These are phyloP conservation scores for Chaetodon trifasciatus DNA, from an alignment of 2,797 vertebrate species.

Conservation along the genomic window DNA sequence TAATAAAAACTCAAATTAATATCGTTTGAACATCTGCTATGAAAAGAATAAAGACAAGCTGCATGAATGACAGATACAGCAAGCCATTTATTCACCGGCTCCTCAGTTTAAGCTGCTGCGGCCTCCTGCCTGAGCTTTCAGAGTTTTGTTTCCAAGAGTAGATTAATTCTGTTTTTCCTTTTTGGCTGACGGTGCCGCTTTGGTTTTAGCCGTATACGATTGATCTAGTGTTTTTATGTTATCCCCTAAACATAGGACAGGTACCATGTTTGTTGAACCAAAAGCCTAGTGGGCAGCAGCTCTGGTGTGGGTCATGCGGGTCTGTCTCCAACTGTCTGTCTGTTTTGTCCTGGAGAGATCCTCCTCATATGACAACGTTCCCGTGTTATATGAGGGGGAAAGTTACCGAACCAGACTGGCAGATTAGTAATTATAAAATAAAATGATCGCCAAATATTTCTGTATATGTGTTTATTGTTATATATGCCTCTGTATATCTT, in stretches of 20 bases:
- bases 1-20: not conserved
- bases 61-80: not conserved
- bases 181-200: not conserved
- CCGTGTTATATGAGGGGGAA: not conserved
- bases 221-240: constrained; percentile 60
- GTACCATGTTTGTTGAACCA: constrained; percentile 55
- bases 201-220: not conserved
- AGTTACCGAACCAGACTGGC: not conserved
- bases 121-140: not conserved
- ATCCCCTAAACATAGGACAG: constrained; percentile 53
- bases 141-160: not conserved
- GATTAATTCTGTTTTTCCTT: not conserved
- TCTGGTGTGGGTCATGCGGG: constrained; percentile 49
- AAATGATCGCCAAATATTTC: not conserved
- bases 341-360: constrained; percentile 11
- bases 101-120: not conserved
- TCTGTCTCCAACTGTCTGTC: constrained; percentile 15
- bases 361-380: not conserved
- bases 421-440: not conserved
- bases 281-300: constrained; percentile 26
- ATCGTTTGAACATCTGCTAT: not conserved
- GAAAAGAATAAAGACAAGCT: not conserved
- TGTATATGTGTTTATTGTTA: not conserved
- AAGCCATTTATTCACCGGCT: not conserved
- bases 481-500: too few relatives aligned